phyloP scores from a whole-genome alignment of 2,797 vertebrate species.

The Prionace glauca region DNA sequence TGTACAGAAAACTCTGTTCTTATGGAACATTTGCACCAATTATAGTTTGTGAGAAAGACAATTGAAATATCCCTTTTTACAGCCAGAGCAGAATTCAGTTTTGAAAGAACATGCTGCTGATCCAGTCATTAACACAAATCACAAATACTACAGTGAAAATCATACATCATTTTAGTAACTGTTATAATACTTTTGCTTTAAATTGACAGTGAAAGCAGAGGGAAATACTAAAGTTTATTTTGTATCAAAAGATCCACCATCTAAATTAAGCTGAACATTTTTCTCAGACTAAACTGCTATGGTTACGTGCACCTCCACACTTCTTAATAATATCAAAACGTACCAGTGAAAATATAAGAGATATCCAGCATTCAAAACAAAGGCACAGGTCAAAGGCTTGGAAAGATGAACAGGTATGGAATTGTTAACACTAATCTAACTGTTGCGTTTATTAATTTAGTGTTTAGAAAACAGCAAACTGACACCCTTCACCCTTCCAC shows the following conservation, averaged over 20 bases:
- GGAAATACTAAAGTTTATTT: background rate
- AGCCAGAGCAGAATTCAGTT: background rate
- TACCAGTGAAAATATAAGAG: background rate
- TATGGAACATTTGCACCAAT: background rate
- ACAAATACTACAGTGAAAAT: background rate
- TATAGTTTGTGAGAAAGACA: background rate
- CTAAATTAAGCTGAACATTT: background rate
- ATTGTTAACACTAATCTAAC: background rate
- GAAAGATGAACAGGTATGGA: background rate
- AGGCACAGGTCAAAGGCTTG: background rate
- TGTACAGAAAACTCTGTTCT: background rate
- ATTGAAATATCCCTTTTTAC: background rate
- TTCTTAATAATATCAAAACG: conserved; percentile 1
- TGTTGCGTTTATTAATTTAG: background rate
- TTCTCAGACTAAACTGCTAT: background rate
- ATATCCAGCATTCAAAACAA: background rate
- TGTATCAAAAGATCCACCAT: background rate
- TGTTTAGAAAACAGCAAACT: background rate
- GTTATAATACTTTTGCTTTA: background rate
- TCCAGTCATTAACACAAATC: background rate
- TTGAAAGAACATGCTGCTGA: background rate
- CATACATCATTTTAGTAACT: background rate
- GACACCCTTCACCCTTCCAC: background rate
- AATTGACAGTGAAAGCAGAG: background rate
- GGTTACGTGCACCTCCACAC: background rate